These are phyloP conservation scores for Drusus annulatus DNA, from an alignment of 1,140 invertebrate genomes.

Conservation along the genomic window DNA sequence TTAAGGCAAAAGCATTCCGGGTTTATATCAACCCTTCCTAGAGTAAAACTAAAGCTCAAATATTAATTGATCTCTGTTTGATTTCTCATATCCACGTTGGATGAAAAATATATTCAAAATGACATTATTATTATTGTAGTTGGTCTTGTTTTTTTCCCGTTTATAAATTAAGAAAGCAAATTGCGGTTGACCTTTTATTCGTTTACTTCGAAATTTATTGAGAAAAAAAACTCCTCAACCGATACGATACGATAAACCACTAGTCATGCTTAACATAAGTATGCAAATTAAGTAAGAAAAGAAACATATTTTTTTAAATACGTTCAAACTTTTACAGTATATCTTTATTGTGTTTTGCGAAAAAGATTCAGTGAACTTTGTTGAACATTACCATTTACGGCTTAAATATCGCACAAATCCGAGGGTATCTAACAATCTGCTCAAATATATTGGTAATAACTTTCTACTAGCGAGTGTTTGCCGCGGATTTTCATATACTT, in stretches of 20 bases:
- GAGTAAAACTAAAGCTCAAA: conserved; percentile 55
- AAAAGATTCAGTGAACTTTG: too few species aligned
- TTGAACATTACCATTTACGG: too few species aligned
- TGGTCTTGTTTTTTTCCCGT: conserved; percentile 33
- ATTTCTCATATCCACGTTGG: conserved; percentile 19
- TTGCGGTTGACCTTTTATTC: conserved; percentile 21
- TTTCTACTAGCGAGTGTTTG: conserved; percentile 2
- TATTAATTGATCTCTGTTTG: conserved; percentile 52
- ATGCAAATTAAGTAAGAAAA: too few species aligned
- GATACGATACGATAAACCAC: background rate
- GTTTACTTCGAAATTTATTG: background rate
- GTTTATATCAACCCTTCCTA: conserved; percentile 55
- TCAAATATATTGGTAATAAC: conserved; percentile 1
- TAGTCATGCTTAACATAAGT: background rate
- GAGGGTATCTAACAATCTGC: background rate
- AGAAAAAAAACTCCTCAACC: background rate
- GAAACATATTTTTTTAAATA: too few species aligned
- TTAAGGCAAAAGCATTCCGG: conserved; percentile 51
- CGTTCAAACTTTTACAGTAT: too few species aligned
- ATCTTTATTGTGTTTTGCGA: too few species aligned
- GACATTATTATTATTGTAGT: background rate
- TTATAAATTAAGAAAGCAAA: background rate
- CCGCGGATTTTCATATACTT: background rate
- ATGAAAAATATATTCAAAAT: conserved; percentile 47
- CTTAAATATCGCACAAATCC: background rate